phyloP scores from a whole-genome alignment of 1,140 invertebrate species.

The Sarcophaga bullata region DNA sequence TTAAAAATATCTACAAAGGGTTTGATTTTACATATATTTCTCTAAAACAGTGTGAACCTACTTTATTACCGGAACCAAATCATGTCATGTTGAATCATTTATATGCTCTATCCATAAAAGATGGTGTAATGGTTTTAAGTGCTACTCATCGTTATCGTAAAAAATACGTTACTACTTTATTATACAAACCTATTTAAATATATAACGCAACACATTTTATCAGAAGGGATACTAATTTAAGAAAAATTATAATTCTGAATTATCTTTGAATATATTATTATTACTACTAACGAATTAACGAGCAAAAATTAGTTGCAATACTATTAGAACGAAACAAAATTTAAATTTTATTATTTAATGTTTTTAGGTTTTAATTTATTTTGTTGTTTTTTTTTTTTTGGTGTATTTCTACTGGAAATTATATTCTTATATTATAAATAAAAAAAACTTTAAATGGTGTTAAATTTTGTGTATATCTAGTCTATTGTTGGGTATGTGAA shows the following conservation, averaged over 20 bases:
- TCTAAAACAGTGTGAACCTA: slow-evolving; percentile 89
- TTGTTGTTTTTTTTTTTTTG: not conserved
- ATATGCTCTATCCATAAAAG: slow-evolving; percentile 99
- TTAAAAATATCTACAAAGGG: slow-evolving; percentile 23
- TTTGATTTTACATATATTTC: slow-evolving; percentile 28
- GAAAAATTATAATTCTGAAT: too few species aligned
- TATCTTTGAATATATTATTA: too few species aligned
- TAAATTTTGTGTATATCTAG: not conserved
- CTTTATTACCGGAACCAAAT: slow-evolving; percentile 97
- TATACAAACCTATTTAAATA: slow-evolving; percentile 95
- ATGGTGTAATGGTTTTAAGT: slow-evolving; percentile 98
- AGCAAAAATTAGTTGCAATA: not conserved
- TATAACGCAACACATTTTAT: not conserved
- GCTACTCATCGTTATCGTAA: slow-evolving; percentile 97
- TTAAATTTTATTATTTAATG: too few species aligned
- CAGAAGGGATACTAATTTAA: not conserved
- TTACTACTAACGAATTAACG: too few species aligned
- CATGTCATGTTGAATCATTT: slow-evolving; percentile 99
- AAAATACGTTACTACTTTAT: slow-evolving; percentile 99
- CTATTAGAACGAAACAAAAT: too few species aligned
- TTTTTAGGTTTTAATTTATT: slow-evolving; percentile 12
- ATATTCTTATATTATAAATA: not conserved
- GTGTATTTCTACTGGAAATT: not conserved
- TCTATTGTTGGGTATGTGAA: too few species aligned
- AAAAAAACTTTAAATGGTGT: not conserved